Evolutionary conservation across 2,113 vertebrate genomes (phyloP).

Genomic region (Cavia porcellus): DNA sequence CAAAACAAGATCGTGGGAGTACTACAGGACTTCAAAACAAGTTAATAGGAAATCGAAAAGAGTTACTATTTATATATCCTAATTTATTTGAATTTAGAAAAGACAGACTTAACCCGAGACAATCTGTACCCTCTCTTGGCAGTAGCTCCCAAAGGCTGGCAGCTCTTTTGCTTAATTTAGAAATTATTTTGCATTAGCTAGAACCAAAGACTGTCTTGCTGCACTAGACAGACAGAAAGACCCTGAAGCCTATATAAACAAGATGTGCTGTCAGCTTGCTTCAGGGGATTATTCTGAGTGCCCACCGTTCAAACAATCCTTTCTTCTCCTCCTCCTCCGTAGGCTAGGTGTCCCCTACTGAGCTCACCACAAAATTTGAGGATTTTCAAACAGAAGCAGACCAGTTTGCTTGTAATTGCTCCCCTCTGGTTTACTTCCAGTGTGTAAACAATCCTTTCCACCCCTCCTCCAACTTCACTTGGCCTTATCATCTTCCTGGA

Average conservation of each 20-base stretch:
- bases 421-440: neutral
- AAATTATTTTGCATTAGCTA: conserved; percentile 34
- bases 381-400: neutral
- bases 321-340: neutral
- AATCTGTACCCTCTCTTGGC: neutral
- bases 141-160: neutral
- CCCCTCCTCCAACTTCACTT: neutral
- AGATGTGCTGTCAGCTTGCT: neutral
- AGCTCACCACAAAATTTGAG: neutral
- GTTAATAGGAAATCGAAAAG: too few species aligned
- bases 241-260: neutral
- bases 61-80: too few species aligned
- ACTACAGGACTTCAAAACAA: too few species aligned
- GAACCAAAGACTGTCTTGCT: neutral
- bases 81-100: too few species aligned
- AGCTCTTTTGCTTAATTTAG: conserved; percentile 15
- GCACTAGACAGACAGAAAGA: neutral
- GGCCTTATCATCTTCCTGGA: conserved; percentile 10
- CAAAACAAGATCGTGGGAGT: too few species aligned
- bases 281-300: neutral
- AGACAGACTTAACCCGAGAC: neutral
- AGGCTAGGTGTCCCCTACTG: neutral
- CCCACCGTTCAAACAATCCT: neutral
- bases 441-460: neutral
- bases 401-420: neutral